Conservation (phyloP, 2,888 invertebrate species). For the Trichogramma evanescens region DNA sequence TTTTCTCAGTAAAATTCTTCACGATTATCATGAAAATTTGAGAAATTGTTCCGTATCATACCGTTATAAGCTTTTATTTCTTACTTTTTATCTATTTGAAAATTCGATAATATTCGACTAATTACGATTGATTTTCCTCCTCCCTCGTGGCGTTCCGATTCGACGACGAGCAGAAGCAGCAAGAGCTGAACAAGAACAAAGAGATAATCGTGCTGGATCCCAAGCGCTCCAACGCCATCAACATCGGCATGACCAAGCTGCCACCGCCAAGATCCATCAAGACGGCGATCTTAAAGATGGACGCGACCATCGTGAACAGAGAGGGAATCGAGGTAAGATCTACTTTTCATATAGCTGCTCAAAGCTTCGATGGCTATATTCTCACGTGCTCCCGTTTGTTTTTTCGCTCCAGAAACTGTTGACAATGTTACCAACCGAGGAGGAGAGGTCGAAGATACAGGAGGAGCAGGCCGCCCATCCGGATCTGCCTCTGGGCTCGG, state of each 20-base stretch:
- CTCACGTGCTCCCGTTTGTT: neutral
- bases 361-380: neutral
- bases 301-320: constrained; percentile 92
- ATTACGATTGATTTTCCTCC: too few species aligned
- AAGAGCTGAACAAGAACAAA: constrained; percentile 77
- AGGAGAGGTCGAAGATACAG: constrained; percentile 91
- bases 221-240: constrained; percentile 97
- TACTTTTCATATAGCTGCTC: neutral
- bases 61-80: too few species aligned
- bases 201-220: constrained; percentile 92
- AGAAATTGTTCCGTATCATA: too few species aligned
- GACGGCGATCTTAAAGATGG: constrained; percentile 99
- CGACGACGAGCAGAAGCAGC: constrained; percentile 60
- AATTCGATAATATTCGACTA: too few species aligned
- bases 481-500: constrained; percentile 85
- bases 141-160: neutral
- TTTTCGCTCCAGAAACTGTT: constrained; percentile 66
- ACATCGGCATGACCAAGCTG: constrained; percentile 97
- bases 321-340: constrained; percentile 82
- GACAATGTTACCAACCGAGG: constrained; percentile 95
- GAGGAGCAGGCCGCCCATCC: constrained; percentile 91
- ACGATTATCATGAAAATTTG: too few species aligned
- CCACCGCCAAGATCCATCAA: constrained; percentile 97
- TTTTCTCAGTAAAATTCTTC: too few species aligned
- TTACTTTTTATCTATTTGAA: too few species aligned